These are phyloP conservation scores for Drosophila lacertosa DNA, from an alignment of 1,140 invertebrate species.

Conservation along the genomic window DNA sequence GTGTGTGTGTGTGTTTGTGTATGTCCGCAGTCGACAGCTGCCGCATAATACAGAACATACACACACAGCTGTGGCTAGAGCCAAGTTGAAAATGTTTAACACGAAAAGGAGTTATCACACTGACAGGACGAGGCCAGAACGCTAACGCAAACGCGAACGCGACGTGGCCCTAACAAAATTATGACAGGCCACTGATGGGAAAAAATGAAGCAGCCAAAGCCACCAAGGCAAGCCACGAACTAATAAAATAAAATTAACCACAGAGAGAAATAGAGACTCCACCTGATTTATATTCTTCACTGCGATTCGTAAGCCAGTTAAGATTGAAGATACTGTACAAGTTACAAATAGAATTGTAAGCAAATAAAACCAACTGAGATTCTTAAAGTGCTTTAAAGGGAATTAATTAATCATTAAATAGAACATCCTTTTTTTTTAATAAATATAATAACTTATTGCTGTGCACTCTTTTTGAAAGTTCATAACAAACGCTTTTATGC, in stretches of 20 bases:
- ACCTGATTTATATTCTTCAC: background rate
- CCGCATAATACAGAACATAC: conserved; percentile 68
- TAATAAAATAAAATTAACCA: conserved; percentile 5
- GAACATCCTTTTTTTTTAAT: no score
- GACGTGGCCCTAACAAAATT: conserved; percentile 64
- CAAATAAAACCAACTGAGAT: background rate
- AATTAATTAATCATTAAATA: no score
- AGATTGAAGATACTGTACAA: background rate
- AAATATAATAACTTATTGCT: no score
- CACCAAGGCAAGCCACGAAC: conserved; percentile 3
- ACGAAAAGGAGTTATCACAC: conserved; percentile 80
- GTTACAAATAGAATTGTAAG: background rate
- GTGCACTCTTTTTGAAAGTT: no score
- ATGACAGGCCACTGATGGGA: conserved; percentile 72
- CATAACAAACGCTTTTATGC: background rate
- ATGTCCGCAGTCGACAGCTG: conserved; percentile 64
- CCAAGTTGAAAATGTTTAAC: conserved; percentile 77
- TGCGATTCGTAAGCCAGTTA: background rate
- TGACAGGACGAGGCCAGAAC: conserved; percentile 57
- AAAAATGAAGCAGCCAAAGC: conserved; percentile 51
- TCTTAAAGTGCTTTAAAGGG: no score
- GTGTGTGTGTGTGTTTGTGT: conserved; percentile 34
- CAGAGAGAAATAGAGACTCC: background rate
- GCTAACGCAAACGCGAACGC: conserved; percentile 10
- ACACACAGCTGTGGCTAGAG: conserved; percentile 43